Percentiles rank a stretch among this genome's conserved stretches.
These are phyloP conservation scores for Morbakka virulenta DNA, from an alignment of 30 jellyfish, hydroid and myxozoan species.

Conservation along the genomic window DNA sequence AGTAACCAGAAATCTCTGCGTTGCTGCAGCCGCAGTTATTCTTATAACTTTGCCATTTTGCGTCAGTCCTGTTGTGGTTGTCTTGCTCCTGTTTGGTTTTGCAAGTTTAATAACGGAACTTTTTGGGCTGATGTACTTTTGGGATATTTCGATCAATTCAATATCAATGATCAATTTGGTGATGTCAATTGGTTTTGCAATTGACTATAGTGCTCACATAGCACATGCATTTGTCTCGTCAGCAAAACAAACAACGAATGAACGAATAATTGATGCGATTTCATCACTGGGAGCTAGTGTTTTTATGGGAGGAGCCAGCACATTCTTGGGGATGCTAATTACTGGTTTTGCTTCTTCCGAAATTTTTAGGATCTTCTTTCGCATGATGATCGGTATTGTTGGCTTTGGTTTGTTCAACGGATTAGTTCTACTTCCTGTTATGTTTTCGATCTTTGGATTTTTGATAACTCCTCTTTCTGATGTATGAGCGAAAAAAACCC, in stretches of 20 bases:
- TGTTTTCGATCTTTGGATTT: not conserved
- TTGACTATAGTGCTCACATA: conserved; percentile 93
- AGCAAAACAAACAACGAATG: conserved; percentile 52
- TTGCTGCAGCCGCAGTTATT: conserved; percentile 58
- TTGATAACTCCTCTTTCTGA: no score
- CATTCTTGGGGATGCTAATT: conserved; percentile 59
- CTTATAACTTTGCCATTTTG: conserved; percentile 76
- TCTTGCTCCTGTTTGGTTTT: conserved; percentile 62
- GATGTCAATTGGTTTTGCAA: conserved; percentile 94
- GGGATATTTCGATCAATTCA: conserved; percentile 87
- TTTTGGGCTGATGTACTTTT: conserved; percentile 82
- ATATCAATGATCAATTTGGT: conserved; percentile 86
- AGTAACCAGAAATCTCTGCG: conserved; percentile 45
- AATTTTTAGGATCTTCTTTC: conserved; percentile 9
- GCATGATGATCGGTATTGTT: not conserved
- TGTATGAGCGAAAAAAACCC: no score
- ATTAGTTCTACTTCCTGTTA: not conserved
- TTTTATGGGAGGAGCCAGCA: conserved; percentile 82
- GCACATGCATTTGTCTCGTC: conserved; percentile 92
- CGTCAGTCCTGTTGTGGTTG: conserved; percentile 67
- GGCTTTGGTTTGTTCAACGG: not conserved
- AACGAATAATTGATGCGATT: conserved; percentile 71
- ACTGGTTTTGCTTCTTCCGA: conserved; percentile 59
- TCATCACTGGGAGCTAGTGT: conserved; percentile 92
- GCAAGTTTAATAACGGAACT: conserved; percentile 58